These are phyloP conservation scores for Pteria penguin DNA, from an alignment of 2,888 invertebrate genomes.

Conservation along the genomic window DNA sequence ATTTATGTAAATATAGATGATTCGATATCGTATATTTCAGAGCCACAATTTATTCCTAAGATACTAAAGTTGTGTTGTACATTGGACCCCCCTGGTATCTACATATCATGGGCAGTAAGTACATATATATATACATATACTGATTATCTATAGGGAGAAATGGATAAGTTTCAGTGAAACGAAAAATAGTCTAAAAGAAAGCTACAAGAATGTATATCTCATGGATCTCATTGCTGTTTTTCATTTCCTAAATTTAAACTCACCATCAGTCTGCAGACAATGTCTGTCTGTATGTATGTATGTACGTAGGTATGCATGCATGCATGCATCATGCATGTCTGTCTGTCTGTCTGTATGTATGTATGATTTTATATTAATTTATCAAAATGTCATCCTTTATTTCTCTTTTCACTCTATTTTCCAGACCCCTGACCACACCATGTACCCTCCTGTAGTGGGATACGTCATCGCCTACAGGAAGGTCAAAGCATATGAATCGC, in stretches of 20 bases:
- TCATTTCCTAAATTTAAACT: no score
- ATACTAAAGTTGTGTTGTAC: background rate
- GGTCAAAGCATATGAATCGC: constrained; percentile 15
- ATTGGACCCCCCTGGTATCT: background rate
- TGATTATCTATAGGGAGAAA: no score
- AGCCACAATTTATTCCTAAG: background rate
- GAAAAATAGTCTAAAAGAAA: no score
- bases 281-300: no score
- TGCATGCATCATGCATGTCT: background rate
- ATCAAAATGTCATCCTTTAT: background rate
- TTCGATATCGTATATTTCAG: background rate
- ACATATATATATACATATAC: background rate
- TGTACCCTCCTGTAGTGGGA: constrained; percentile 21
- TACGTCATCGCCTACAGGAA: constrained; percentile 37
- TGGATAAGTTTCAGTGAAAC: no score
- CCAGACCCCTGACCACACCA: constrained; percentile 28
- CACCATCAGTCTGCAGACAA: no score
- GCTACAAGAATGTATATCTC: no score
- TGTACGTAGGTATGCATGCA: no score
- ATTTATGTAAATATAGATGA: no score
- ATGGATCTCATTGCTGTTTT: no score
- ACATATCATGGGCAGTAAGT: constrained; percentile 4
- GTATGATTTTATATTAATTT: background rate
- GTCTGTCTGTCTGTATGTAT: no score
- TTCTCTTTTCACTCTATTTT: background rate